Base-by-base conservation (phyloP, 2,888 invertebrate genomes). In the Lasioglossum oenotherae region DNA sequence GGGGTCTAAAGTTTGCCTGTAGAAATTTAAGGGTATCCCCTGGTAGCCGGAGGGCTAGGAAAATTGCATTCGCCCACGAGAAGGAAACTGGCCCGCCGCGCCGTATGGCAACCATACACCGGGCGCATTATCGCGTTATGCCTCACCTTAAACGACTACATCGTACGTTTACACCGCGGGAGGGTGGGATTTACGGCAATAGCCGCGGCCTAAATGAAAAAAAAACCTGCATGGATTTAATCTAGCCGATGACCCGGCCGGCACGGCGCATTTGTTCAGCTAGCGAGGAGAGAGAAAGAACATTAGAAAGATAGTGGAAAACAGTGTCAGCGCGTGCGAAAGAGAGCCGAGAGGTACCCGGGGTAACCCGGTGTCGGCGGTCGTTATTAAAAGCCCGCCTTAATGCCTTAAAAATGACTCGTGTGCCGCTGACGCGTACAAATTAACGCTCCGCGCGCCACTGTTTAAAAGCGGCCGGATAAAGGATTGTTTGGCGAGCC, bases 11-110 rank as follows among this genome's bases (percentile, higher is more conserved):
- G 84, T 88, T 89, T 82, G 78, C 80, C 49, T 71, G 78, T 77
- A 81, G 84, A 87, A 89, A 88, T 89, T 88, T 88, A 78, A 84
- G 80, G 53, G 19, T 57, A 64, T 77, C 67, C 80, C 75, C 74
- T 67, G 38, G 71, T 67, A 57, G 49, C 46, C 64, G 67, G 76
- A 75, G 14, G 82, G 77, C 80, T 82, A 82, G 88, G 89, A 90
- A 90, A 92, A 91, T 92, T 91, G 88, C 92, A 90, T 92, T 91
- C 80, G 84, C 85, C 78, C 82, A 1, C 12, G 57, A 64, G 81
- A 84, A 84, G 87, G 80, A 57, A 89, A 88, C 85, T 80, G 81
- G 87, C 69, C 84, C 83, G 73, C 53, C n/a, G 41, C 49, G 16
- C n/a, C 53, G n/a, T 49, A 12, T 69, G 14, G 69, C 35, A 69